These are phyloP conservation scores for Thinocorus orbignyianus DNA, from an alignment of 2,113 vertebrate genomes.

Conservation along the genomic window DNA sequence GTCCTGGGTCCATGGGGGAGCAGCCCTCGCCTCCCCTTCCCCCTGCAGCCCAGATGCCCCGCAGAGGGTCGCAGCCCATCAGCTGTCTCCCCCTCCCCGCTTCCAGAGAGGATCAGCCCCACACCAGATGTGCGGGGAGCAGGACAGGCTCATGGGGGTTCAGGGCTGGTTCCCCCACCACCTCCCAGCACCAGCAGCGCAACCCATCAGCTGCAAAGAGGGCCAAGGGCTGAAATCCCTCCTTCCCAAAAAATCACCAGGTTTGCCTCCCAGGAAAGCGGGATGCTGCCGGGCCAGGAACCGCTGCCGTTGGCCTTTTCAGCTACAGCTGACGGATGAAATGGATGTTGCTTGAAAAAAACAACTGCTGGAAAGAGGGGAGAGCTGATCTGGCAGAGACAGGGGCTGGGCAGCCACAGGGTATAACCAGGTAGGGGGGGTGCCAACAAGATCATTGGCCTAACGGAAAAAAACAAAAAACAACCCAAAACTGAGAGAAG, in stretches of 20 bases:
- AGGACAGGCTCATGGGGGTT: neutral
- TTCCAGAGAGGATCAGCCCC: neutral
- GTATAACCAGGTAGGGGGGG: neutral
- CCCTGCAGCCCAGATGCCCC: neutral
- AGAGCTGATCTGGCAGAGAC: neutral
- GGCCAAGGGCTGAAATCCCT: neutral
- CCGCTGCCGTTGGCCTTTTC: neutral
- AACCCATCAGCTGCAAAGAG: neutral
- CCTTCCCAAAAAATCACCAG: neutral
- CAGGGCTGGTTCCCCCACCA: neutral
- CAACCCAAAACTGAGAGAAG: neutral
- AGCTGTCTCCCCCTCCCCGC: neutral
- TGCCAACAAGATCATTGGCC: neutral
- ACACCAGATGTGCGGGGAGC: fast-evolving
- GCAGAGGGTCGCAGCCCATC: fast-evolving
- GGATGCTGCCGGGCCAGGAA: neutral
- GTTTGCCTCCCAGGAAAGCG: neutral
- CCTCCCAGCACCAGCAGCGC: neutral
- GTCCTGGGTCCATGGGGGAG: fast-evolving
- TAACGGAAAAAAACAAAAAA: neutral
- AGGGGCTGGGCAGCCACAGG: neutral
- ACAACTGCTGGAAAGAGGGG: neutral
- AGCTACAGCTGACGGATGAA: fast-evolving
- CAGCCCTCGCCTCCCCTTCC: neutral
- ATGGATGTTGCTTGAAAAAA: fast-evolving